Conservation (phyloP, 2,888 invertebrate genomes). For the Mythimna vitellina region DNA sequence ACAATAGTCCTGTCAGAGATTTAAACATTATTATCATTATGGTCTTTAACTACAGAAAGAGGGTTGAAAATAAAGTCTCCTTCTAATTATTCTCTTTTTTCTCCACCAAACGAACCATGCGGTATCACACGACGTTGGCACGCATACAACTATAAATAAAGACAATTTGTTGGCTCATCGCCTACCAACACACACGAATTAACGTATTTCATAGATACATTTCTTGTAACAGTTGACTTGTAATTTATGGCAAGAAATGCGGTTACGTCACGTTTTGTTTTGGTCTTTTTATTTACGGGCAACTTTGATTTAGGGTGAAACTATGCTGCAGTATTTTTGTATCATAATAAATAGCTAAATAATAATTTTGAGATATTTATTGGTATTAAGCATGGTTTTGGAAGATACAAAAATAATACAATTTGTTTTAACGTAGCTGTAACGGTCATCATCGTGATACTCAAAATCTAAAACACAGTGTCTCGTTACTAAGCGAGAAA, state of each 20-base stretch:
- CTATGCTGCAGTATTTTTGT: background rate
- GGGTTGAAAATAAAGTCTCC: conserved; percentile 11
- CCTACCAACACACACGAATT: conserved; percentile 55
- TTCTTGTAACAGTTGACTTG: conserved; percentile 49
- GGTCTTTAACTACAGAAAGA: background rate
- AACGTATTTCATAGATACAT: conserved; percentile 50
- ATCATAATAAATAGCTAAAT: background rate
- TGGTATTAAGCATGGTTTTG: background rate
- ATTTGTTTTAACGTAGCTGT: background rate
- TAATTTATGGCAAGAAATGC: conserved; percentile 43
- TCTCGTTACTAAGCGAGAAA: no score
- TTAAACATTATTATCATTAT: no score
- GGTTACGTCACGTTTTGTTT: conserved; percentile 31
- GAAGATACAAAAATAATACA: background rate
- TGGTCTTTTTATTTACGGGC: conserved; percentile 23
- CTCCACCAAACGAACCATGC: conserved; percentile 18
- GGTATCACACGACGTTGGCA: conserved; percentile 58
- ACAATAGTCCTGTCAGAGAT: no score
- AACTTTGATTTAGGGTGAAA: conserved; percentile 3
- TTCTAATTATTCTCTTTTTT: conserved; percentile 46
- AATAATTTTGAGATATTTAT: background rate
- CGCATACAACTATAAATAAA: conserved; percentile 58
- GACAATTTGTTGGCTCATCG: conserved; percentile 64
- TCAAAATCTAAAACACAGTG: background rate
- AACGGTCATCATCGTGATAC: background rate